These are phyloP conservation scores for Archips crataeganus DNA, from an alignment of 2,888 invertebrate species.

Conservation along the genomic window DNA sequence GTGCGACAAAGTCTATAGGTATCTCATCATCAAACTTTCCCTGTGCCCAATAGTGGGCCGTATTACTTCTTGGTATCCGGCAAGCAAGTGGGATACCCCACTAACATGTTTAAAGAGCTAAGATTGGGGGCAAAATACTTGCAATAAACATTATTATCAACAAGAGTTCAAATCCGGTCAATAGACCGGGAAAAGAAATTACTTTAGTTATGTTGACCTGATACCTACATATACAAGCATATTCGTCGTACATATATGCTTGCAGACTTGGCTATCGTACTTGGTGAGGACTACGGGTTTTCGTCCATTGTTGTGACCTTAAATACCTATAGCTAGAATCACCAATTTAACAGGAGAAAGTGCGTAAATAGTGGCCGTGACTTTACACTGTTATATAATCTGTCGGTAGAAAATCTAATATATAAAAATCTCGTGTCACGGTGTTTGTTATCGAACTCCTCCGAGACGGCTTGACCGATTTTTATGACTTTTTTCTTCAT, in stretches of 20 bases:
- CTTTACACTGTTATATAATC: too few relatives aligned
- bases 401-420: too few relatives aligned
- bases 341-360: too few relatives aligned
- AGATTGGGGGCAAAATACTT: constrained; percentile 22
- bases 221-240: background rate
- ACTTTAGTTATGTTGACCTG: background rate
- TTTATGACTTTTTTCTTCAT: too few relatives aligned
- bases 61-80: background rate
- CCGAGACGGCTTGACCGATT: too few relatives aligned
- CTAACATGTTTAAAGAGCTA: constrained; percentile 1
- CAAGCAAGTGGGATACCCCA: background rate
- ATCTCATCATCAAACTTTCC: background rate
- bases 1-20: background rate
- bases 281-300: too few relatives aligned
- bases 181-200: constrained; percentile 13
- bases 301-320: too few relatives aligned
- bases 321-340: too few relatives aligned
- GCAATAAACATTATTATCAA: constrained; percentile 24
- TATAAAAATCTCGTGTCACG: too few relatives aligned
- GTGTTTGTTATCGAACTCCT: too few relatives aligned
- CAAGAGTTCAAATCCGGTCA: constrained; percentile 15
- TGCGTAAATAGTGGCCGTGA: too few relatives aligned
- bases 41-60: background rate
- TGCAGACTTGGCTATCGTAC: too few relatives aligned
- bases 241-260: background rate